phyloP scores from a whole-genome alignment of 2,797 vertebrate species.

The Syngnathus rostellatus region DNA sequence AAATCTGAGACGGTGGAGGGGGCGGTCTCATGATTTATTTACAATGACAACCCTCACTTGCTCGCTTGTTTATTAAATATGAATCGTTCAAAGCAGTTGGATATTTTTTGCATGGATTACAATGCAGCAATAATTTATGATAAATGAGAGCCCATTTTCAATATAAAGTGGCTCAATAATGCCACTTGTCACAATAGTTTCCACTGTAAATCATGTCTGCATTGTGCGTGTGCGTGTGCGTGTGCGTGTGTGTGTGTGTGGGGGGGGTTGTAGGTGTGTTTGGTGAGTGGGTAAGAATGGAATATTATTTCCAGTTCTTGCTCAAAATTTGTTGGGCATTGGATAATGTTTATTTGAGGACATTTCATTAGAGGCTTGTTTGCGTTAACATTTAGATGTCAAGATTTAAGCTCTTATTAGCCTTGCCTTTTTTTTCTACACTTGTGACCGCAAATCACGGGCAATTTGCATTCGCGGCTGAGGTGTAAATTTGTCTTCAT shows the following conservation, averaged over 20 bases:
- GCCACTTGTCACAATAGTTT: constrained; percentile 16
- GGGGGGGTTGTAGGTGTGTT: too few relatives aligned
- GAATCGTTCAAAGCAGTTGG: constrained; percentile 61
- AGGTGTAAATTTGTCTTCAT: too few relatives aligned
- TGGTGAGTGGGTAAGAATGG: not conserved
- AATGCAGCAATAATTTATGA: constrained; percentile 59
- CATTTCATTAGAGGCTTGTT: too few relatives aligned
- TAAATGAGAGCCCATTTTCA: constrained; percentile 49
- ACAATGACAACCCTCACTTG: constrained; percentile 50
- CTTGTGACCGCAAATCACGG: too few relatives aligned
- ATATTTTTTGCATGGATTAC: constrained; percentile 64
- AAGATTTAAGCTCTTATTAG: too few relatives aligned
- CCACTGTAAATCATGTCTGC: not conserved
- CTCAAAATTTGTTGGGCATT: too few relatives aligned
- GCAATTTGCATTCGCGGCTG: too few relatives aligned
- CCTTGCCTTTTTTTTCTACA: too few relatives aligned
- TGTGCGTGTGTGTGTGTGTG: not conserved
- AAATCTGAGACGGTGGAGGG: not conserved
- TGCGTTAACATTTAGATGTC: too few relatives aligned
- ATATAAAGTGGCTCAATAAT: constrained; percentile 36
- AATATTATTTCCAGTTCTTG: too few relatives aligned
- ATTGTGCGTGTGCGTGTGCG: not conserved
- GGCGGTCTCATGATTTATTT: constrained; percentile 55
- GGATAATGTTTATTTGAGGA: too few relatives aligned
- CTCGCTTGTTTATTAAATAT: constrained; percentile 63